Base-by-base conservation (phyloP, 2,113 vertebrate species). In the Quiscalus mexicanus region DNA sequence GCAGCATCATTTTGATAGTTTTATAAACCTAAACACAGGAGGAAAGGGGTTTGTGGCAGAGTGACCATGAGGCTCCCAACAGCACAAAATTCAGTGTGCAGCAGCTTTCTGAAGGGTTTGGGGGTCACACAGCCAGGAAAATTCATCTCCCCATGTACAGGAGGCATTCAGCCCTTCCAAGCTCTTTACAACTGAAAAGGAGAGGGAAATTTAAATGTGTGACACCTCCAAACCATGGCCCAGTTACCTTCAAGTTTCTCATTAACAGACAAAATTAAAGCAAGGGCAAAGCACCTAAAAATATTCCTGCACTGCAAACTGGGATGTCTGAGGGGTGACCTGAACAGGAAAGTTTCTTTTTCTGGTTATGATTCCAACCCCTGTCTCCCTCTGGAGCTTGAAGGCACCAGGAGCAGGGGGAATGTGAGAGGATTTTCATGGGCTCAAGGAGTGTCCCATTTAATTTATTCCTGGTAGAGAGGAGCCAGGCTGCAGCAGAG, bases 271-370 rank as follows among this genome's bases (percentile, higher is more conserved):
- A 47, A 85, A 93, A 80, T 49, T 88, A 85, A 67, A 91, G 80
- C 58, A 73, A 94, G 78, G 84, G 33, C 78, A 95, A 63, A 77
- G 59, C 47, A 83, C 39, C 91, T 92, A 92, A 96, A 96, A 95
- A 95, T 91, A 95, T 11, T 87, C 45, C 67, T 59, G 55, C 21
- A 7, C 16, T 56, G 62, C 41, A 69, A 92, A 56, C 31, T 59
- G n/a, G 13, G 47, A 21, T 12, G 45, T 27, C 28, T 71, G 50
- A 44, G 4, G 8, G 62, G 75, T 96, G 85, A 95, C 91, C 95
- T 53, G 70, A 55, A 73, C 88, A 79, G 39, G 15, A 76, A 93
- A 28, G 42, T 47, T 68, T 77, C 4, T 58, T 87, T 42, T 39
- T 53, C 77, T 59, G 50, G 47, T 24, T 73, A 2, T 11, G 28